Base-by-base conservation (phyloP, 2,113 vertebrate species). In the Dicerorhinus sumatrensis region DNA sequence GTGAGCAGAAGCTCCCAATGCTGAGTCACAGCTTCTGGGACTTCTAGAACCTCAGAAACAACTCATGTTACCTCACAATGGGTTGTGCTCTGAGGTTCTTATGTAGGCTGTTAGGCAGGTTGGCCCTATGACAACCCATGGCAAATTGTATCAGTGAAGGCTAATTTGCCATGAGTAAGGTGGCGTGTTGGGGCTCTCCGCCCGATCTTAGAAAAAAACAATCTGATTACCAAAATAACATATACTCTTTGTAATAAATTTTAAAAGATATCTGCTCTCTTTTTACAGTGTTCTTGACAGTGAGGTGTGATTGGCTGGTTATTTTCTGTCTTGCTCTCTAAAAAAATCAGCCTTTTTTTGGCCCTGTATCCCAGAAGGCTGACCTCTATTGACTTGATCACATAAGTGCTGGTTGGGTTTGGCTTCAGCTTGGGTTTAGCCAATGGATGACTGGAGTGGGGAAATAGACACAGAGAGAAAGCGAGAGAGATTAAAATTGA, bases 1-100 rank as follows among this genome's bases (percentile, higher is more conserved):
- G 27, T 69, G 54, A 94, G 76, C 39, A 70, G 69, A 87, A 73
- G 48, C 83, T 95, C 69, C 76, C 82, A 93, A 21, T 56, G 11
- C 90, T 73, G 69, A 85, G 69, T 25, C 39, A 91, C 92, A 77
- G 63, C 42, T 3, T 39, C 87, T 96, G 83, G 39, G 51, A 70
- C 54, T 97, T 98, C 98, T 96, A 97, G 98, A 98, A 95, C 85
- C 73, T 97, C 72, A 89, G 79, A 58, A 62, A 80, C 69, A 89
- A 69, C 14, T 69, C 60, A 4, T 39, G 16, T 84, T 70, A 92
- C 81, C 91, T 98, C 97, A 98, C 81, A 97, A 95, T 98, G 94
- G 84, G 29, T 46, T 92, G 46, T 77, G 27, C 51, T 81, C 69
- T 72, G 62, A 96, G 63, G 48, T 77, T 42, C 65, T 93, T 4